phyloP scores from a whole-genome alignment of 2,888 invertebrate species.

The Ptilodon capucinus region DNA sequence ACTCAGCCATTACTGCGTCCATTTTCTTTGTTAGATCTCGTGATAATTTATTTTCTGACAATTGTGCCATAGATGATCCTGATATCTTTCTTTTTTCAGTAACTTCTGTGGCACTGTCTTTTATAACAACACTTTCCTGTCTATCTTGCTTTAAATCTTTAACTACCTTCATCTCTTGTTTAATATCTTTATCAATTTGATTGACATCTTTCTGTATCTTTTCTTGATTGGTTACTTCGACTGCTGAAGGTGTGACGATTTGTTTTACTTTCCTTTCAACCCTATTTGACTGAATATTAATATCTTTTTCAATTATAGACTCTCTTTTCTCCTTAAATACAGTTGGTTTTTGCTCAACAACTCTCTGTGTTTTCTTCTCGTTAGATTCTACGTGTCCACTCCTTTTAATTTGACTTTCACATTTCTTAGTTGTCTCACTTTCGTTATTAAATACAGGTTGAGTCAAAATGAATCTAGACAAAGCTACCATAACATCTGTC shows the following conservation, averaged over 20 bases:
- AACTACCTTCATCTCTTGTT: constrained; percentile 7
- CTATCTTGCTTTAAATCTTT: background rate
- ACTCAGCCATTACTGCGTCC: constrained; percentile 68
- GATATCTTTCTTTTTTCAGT: constrained; percentile 35
- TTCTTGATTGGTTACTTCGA: constrained; percentile 15
- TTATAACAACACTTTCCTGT: background rate
- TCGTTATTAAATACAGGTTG: constrained; percentile 45
- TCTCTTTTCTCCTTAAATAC: constrained; percentile 22
- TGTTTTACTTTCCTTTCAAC: constrained; percentile 19
- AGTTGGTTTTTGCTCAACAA: constrained; percentile 10
- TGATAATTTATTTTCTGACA: constrained; percentile 56
- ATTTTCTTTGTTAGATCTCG: constrained; percentile 64
- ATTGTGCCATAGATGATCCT: constrained; percentile 68
- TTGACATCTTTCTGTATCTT: background rate
- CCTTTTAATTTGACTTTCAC: constrained; percentile 8
- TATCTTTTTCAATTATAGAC: constrained; percentile 15
- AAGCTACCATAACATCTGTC: constrained; percentile 74
- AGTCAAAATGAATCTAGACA: constrained; percentile 63
- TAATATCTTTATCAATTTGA: background rate
- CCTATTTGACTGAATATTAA: constrained; percentile 16
- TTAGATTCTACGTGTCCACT: constrained; percentile 9
- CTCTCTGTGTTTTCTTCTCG: constrained; percentile 5
- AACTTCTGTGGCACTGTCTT: constrained; percentile 12
- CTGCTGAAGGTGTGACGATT: constrained; percentile 15
- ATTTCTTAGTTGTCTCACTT: constrained; percentile 3